Percentiles rank a stretch among this genome's conserved stretches.
These are phyloP conservation scores for Panurus biarmicus DNA, from an alignment of 2,113 vertebrate genomes.

Conservation along the genomic window DNA sequence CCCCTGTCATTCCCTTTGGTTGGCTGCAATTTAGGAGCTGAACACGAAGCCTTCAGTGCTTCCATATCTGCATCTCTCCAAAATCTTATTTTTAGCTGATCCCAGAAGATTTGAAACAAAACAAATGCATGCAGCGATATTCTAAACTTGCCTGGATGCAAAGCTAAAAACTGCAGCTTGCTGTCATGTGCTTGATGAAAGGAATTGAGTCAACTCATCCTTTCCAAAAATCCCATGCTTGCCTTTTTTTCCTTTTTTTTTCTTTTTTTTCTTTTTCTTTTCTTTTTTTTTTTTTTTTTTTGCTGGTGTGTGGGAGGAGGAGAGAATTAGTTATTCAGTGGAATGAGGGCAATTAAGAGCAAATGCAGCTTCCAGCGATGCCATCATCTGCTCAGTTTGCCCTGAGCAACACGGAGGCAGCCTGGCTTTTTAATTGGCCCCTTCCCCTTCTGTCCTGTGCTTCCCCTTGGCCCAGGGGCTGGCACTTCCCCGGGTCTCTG, in stretches of 20 bases:
- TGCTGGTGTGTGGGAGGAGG: slow-evolving; percentile 12
- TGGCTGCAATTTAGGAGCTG: neutral
- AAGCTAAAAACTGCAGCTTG: slow-evolving; percentile 49
- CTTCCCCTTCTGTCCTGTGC: neutral
- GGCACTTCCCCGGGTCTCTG: too few relatives aligned
- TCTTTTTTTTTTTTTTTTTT: neutral
- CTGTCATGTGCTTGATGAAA: slow-evolving; percentile 24
- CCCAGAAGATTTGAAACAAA: slow-evolving; percentile 11
- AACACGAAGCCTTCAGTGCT: neutral
- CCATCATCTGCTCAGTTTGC: slow-evolving; percentile 15
- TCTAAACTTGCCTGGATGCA: slow-evolving; percentile 44
- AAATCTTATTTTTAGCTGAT: slow-evolving; percentile 18
- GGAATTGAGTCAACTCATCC: slow-evolving; percentile 34
- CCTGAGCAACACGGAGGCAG: neutral
- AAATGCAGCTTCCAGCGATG: neutral
- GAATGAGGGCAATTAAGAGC: slow-evolving; percentile 46
- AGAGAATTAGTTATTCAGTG: slow-evolving; percentile 40
- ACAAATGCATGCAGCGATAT: neutral
- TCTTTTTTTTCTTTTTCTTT: neutral
- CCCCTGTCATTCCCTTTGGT: neutral
- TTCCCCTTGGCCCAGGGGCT: neutral
- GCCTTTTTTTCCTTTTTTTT: neutral
- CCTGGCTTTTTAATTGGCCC: neutral
- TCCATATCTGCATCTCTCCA: neutral
- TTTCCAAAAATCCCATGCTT: slow-evolving; percentile 7